Base-by-base conservation (phyloP, 2,888 invertebrate species). In the Glyphotaelius pellucidus region DNA sequence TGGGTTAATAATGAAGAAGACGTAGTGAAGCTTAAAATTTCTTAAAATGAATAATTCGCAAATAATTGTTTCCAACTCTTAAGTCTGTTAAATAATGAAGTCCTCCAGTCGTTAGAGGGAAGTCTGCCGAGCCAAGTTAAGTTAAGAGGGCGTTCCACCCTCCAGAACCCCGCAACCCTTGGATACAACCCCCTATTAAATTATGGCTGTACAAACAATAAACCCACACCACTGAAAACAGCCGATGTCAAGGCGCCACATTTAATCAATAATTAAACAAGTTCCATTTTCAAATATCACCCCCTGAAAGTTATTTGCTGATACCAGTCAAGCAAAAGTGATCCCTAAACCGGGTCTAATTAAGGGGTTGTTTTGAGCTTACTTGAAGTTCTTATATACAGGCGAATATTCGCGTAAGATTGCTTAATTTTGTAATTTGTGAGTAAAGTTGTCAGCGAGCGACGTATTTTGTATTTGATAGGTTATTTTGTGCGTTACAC, bases 231-330 rank as follows among this genome's bases (percentile, higher is more conserved):
- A 38, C 31, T 79, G 19, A 84, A 84, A 83, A 89, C 83, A 85
- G 38, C 80, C 89, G 87, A 92, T 92, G 92, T 91, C 92, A 91
- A 90, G 92, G 92, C 92, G 92, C 92, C 92, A 92, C 52, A 89
- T 91, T 92, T 89, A 91, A 90, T 92, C 92, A 92, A 92, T 92
- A 91, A 92, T 92, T 92, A 92, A 90, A 89, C 92, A 88, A 90
- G 38, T 87, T 52, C 92, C 91, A 91, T 84, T 84, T 83, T 90
- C 90, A 90, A 84, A 47, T 35, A 32, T 79, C 25, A 90, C 31
- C 90, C 90, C 90, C 84, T 32, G 15, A 88, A 79, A 79, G 35
- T 88, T 88, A 67, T 32, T 30, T 67, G 47, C 67, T 7, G 67
- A 67, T 79, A 79, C 35, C 15, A 88, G 67, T 67, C 88, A 32